Percentiles rank a stretch among this genome's conserved stretches.
Evolutionary conservation across 1,140 invertebrate species (phyloP).

Genomic region (Macrostomum lignano): DNA sequence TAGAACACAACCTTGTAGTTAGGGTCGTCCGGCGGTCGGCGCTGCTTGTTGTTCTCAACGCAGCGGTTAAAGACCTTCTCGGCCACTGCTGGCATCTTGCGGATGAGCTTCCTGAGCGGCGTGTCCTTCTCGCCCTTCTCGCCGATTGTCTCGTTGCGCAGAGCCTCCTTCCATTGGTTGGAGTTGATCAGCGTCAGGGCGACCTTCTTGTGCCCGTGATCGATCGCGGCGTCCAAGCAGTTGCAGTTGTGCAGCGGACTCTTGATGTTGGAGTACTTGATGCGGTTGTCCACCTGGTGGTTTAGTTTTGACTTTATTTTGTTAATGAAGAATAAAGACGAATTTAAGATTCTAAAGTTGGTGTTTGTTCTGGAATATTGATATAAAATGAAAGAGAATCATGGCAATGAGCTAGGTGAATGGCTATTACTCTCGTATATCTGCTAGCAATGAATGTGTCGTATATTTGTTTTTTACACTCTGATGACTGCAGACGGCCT

Average conservation of each 20-base stretch:
- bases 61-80: slow-evolving; percentile 29
- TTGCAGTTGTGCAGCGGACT: slow-evolving; percentile 15
- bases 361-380: too few species aligned
- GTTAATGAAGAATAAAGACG: too few species aligned
- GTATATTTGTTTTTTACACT: too few species aligned
- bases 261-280: slow-evolving; percentile 16
- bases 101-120: slow-evolving; percentile 31
- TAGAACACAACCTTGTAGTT: slow-evolving; percentile 26
- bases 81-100: slow-evolving; percentile 31
- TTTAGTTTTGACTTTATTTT: too few species aligned
- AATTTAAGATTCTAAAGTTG: too few species aligned
- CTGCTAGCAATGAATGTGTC: too few species aligned
- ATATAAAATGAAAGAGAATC: too few species aligned
- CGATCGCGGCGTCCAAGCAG: slow-evolving; percentile 30
- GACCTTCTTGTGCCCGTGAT: slow-evolving; percentile 23
- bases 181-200: slow-evolving; percentile 24
- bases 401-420: too few species aligned
- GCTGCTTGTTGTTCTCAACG: slow-evolving; percentile 20
- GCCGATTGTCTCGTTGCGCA: slow-evolving; percentile 21
- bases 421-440: too few species aligned
- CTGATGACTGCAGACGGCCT: too few species aligned
- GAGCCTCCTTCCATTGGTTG: slow-evolving; percentile 22
- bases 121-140: slow-evolving; percentile 20
- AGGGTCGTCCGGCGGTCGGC: slow-evolving; percentile 17
- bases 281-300: too few species aligned